phyloP scores from a whole-genome alignment of 92 coral and sea anemone species.

The Heteractis magnifica region DNA sequence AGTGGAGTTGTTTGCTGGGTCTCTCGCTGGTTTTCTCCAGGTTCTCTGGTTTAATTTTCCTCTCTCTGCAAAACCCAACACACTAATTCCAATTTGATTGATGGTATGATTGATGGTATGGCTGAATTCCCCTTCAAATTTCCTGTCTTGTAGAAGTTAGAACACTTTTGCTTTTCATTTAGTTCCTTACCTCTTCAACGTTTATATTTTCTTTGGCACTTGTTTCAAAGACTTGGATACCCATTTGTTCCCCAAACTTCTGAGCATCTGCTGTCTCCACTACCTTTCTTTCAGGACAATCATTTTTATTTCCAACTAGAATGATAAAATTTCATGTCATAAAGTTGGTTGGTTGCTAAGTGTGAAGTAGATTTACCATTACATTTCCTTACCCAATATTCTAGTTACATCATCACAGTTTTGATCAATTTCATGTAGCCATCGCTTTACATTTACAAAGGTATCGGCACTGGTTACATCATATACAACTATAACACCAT shows the following conservation, averaged over 20 bases:
- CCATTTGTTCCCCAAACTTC: constrained; percentile 96
- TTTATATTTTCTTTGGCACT: constrained; percentile 98
- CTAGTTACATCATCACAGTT: constrained; percentile 96
- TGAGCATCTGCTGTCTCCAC: constrained; percentile 85
- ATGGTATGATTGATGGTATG: background rate
- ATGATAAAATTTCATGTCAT: background rate
- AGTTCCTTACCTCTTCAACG: constrained; percentile 88
- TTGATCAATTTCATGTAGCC: constrained; percentile 99
- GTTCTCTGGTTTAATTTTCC: too few relatives aligned
- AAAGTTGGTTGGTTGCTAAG: too few relatives aligned
- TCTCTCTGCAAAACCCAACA: too few relatives aligned
- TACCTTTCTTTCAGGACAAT: constrained; percentile 91
- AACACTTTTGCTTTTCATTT: too few relatives aligned
- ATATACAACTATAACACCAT: constrained; percentile 98
- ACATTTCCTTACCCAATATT: constrained; percentile 77
- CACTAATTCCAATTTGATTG: too few relatives aligned
- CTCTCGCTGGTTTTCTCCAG: too few relatives aligned
- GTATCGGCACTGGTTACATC: constrained; percentile 99
- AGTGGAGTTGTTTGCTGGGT: too few relatives aligned
- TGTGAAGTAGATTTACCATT: too few relatives aligned
- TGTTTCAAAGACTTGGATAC: constrained; percentile 91
- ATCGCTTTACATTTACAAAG: constrained; percentile 96
- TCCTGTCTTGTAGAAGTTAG: too few relatives aligned
- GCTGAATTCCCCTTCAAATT: background rate
- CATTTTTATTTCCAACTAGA: constrained; percentile 96